Evolutionary conservation across 2,888 invertebrate species (phyloP).

Genomic region (Caradrina clavipalpis): DNA sequence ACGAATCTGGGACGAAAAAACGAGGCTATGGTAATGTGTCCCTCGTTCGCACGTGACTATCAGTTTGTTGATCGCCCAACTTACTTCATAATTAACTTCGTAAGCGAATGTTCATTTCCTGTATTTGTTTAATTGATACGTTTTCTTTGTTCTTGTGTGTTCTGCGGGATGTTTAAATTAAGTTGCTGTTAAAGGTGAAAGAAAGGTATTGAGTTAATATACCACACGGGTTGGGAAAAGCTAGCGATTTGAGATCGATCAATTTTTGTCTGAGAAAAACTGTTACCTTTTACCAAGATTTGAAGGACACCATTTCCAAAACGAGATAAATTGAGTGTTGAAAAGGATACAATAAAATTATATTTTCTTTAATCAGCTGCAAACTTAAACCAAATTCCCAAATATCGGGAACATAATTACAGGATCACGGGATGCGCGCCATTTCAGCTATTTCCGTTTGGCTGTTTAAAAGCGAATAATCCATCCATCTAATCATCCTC

Average conservation of each 20-base stretch:
- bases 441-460: too few species aligned
- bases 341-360: too few species aligned
- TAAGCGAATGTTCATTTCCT: constrained; percentile 69
- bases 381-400: too few species aligned
- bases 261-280: not conserved
- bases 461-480: too few species aligned
- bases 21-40: constrained; percentile 87
- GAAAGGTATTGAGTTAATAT: constrained; percentile 32
- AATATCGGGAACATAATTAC: too few species aligned
- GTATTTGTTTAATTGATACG: constrained; percentile 65
- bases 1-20: constrained; percentile 88
- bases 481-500: too few species aligned
- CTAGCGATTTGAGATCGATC: not conserved
- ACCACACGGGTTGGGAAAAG: constrained; percentile 46
- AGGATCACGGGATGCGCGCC: too few species aligned
- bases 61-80: constrained; percentile 77
- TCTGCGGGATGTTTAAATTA: constrained; percentile 43
- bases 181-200: constrained; percentile 27
- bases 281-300: not conserved
- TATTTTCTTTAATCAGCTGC: too few species aligned
- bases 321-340: too few species aligned
- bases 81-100: constrained; percentile 71
- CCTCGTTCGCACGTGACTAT: constrained; percentile 84
- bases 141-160: constrained; percentile 62
- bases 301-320: too few species aligned